These are phyloP conservation scores for Argynnis bischoffii DNA, from an alignment of 2,888 invertebrate species.

Conservation along the genomic window DNA sequence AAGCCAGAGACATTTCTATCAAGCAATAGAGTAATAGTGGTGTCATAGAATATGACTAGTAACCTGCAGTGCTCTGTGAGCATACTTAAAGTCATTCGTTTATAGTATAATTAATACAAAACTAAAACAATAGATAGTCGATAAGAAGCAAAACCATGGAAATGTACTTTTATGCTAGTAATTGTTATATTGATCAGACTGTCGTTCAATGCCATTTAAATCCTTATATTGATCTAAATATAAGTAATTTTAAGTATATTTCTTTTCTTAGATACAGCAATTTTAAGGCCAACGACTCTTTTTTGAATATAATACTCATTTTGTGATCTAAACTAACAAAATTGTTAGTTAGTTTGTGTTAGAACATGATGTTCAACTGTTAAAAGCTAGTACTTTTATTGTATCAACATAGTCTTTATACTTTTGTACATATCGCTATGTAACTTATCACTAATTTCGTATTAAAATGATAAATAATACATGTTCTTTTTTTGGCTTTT, in stretches of 20 bases:
- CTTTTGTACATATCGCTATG: conserved; percentile 69
- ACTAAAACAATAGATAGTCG: conserved; percentile 14
- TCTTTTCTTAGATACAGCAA: neutral
- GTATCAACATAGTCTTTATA: conserved; percentile 39
- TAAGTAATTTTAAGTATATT: conserved; percentile 8
- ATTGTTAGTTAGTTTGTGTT: conserved; percentile 33
- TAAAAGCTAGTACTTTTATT: conserved; percentile 38
- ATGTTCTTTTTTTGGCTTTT: neutral
- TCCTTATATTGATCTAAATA: conserved; percentile 8
- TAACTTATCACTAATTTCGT: conserved; percentile 40
- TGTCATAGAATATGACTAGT: conserved; percentile 35
- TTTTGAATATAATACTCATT: conserved; percentile 24
- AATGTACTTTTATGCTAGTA: conserved; percentile 9
- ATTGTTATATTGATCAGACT: conserved; percentile 14
- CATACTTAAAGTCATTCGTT: conserved; percentile 37
- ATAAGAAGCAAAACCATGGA: conserved; percentile 7
- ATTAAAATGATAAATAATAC: conserved; percentile 44
- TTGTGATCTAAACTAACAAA: conserved; percentile 9
- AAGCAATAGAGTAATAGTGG: conserved; percentile 30
- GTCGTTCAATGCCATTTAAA: conserved; percentile 17
- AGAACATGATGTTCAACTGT: conserved; percentile 39
- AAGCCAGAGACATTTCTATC: conserved; percentile 37
- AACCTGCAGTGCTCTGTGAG: conserved; percentile 42
- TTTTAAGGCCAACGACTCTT: conserved; percentile 1
- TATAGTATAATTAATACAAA: conserved; percentile 29